These are phyloP conservation scores for Rhagonycha lutea DNA, from an alignment of 2,888 invertebrate species.

Conservation along the genomic window DNA sequence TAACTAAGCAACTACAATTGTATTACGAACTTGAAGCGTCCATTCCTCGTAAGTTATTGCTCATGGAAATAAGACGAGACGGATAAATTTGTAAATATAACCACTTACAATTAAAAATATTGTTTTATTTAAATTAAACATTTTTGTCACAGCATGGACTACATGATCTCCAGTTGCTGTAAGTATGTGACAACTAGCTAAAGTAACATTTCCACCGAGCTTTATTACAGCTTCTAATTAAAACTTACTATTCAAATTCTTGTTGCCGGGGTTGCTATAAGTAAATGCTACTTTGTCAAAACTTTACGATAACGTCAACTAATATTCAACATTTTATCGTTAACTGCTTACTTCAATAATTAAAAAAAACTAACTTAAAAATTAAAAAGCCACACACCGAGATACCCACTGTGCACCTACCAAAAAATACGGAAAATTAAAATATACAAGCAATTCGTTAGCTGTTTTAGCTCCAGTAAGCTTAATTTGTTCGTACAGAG, in stretches of 20 bases:
- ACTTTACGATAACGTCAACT: not conserved
- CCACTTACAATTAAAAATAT: not conserved
- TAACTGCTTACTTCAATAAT: not conserved
- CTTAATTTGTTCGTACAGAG: not conserved
- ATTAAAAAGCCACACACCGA: not conserved
- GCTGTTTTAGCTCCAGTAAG: not conserved
- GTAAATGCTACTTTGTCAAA: not conserved
- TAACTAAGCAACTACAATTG: not conserved
- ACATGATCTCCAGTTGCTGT: not conserved
- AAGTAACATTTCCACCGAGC: not conserved
- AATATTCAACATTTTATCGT: not conserved
- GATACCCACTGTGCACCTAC: not conserved
- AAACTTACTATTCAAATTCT: not conserved
- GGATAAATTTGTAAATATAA: not conserved
- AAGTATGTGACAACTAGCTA: not conserved
- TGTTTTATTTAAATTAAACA: not conserved
- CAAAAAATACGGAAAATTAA: not conserved
- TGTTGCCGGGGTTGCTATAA: not conserved
- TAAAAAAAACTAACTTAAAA: not conserved
- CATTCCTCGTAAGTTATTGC: not conserved
- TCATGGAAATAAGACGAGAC: not conserved
- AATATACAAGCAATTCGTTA: not conserved
- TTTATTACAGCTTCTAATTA: not conserved
- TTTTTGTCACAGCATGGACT: not conserved
- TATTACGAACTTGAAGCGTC: not conserved